These are phyloP conservation scores for rat (Rattus norvegicus) DNA, from an alignment of 2,113 vertebrate genomes.

Conservation along the genomic window DNA sequence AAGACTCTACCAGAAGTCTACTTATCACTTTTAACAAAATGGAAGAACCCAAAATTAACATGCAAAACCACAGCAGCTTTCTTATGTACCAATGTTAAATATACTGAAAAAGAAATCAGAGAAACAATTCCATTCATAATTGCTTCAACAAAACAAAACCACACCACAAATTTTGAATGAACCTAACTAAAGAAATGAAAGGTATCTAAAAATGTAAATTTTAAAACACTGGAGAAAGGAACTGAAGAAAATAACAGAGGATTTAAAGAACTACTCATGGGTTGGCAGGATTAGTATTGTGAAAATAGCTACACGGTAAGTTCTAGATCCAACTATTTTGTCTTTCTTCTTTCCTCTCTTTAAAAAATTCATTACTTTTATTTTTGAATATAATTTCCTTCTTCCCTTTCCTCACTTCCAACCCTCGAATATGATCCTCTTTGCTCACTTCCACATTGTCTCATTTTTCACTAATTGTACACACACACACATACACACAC, in stretches of 20 bases:
- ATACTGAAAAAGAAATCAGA: not conserved
- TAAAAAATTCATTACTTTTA: not conserved
- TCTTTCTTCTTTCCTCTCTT: not conserved
- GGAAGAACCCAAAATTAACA: not conserved
- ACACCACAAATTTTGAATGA: not conserved
- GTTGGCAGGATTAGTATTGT: not conserved
- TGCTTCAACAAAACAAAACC: not conserved
- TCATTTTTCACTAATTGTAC: not conserved
- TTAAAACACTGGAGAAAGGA: not conserved
- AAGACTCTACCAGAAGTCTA: not conserved
- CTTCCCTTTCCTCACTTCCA: not conserved
- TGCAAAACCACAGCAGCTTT: not conserved
- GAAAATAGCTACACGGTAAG: not conserved
- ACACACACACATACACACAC: not conserved
- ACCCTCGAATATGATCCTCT: not conserved
- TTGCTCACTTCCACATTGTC: not conserved
- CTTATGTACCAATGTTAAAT: not conserved
- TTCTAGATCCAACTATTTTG: not conserved
- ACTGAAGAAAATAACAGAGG: not conserved
- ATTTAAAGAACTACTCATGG: not conserved
- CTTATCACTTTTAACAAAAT: not conserved
- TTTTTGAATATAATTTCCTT: not conserved
- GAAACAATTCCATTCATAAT: not conserved
- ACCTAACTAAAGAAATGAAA: not conserved
- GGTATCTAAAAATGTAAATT: not conserved